Evolutionary conservation across 2,888 invertebrate genomes (phyloP), one percentile per base, ranked within the genome.

Genomic region (Phortica magna): DNA sequence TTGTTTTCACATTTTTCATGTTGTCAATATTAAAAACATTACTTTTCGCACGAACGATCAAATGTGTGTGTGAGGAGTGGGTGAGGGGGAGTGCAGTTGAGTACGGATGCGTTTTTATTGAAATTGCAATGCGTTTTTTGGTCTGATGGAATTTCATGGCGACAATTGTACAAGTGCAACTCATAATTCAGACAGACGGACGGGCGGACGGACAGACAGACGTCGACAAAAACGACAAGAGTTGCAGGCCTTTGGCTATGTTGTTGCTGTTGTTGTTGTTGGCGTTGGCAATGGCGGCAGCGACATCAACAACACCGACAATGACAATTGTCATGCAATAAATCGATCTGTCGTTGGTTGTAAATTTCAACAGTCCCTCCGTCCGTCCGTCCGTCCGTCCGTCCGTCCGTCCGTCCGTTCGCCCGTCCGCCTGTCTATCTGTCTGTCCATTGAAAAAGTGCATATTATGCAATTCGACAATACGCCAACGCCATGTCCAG

Each of bases 1-100:
- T 90, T 90, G 90, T 90, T 90, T 89, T 84, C 90, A 88, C 90
- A 90, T 90, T 89, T 90, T 84, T 90, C 90, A 90, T 84, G 89
- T 83, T 88, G 90, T 86, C 90, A 90, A 90, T 90, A 90, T 90
- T 89, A 85, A 89, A 90, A 90, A 88, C 89, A 90, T 90, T 89
- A 90, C 88, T 89, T 90, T 89, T 84, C 90, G 87, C 83, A 80
- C 86, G 90, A 87, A 83, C 83, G 84, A 84, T 82, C 83, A 61
- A 61, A 61, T 31, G 31, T 31, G n/a, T n/a, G n/a, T n/a, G n/a
- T n/a, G n/a, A n/a, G n/a, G n/a, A n/a, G n/a, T n/a, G n/a, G n/a
- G n/a, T n/a, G n/a, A n/a, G n/a, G n/a, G n/a, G 17, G 55, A 55
- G 55, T 17, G 31, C 55, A 55, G 17, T 17, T 55, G 14, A n/a